Evolutionary conservation across 2,113 vertebrate species (phyloP), one percentile per base, ranked within the genome.

Genomic region (Sminthopsis crassicaudata): DNA sequence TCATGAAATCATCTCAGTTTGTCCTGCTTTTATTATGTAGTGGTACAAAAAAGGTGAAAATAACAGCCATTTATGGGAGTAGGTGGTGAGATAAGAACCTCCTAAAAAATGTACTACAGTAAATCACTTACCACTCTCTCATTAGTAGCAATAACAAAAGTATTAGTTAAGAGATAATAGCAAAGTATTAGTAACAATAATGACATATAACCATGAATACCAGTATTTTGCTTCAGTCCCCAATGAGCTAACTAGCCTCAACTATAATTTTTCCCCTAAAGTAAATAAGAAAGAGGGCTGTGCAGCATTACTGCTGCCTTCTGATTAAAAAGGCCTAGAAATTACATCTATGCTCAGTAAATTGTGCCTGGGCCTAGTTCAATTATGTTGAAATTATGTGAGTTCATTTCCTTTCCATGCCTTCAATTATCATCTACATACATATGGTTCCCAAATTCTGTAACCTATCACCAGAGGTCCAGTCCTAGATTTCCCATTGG

Each of bases 101-200:
- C 42, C 23, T 94, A 23, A 91, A 95, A 96, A 84, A 84, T 14
- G 48, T 93, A 93, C 50, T 51, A 93, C 91, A 96, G 46, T 76
- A 92, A 90, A 51, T 93, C 4, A 93, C 91, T 92, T 94, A 92
- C 2, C 92, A 53, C 10, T 96, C 54, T 92, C 30, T 92, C 30
- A 95, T 36, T 84, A 95, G 60, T 92, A 84, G 84, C 93, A 88
- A 14, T 94, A 91, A 88, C 91, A 95, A 92, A 26, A 90, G 8
- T 90, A 97, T 89, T 95, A 95, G 46, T 96, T 46, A 93, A 89
- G 46, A 95, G 92, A 50, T 52, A 90, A 95, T 84, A 25, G 48
- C 89, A 89, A 93, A 26, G 46, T 88, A 25, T 16, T 94, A 90
- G 92, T 53, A 25, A 92, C 88, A 88, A 91, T 93, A 25, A 92